A percentile compares a stretch with the other conserved stretches of the same genome.
Conservation (phyloP, 2,113 vertebrate genomes). For the Ibidorhyncha struthersii region DNA sequence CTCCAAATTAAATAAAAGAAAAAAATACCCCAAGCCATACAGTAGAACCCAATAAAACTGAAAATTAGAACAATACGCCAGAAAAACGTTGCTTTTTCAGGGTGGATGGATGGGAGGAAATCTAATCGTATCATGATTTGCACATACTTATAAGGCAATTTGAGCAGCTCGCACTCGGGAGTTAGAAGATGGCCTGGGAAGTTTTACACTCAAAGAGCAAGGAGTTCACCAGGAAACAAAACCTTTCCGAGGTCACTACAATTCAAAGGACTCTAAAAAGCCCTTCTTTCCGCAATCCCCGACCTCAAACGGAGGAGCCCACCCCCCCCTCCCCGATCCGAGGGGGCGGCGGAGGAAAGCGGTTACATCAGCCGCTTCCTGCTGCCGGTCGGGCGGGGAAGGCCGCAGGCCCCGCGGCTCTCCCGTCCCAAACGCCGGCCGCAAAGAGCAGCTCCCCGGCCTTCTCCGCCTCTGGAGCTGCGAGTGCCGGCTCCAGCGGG, state of each 20-base stretch:
- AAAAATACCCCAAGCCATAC: no score
- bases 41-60: fast-evolving
- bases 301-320: not conserved
- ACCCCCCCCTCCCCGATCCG: not conserved
- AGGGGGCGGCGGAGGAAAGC: not conserved
- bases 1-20: not conserved
- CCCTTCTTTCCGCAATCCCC: not conserved
- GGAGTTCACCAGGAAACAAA: not conserved
- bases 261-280: fast-evolving
- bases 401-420: not conserved
- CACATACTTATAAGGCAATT: fast-evolving
- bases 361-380: slow-evolving; percentile 37
- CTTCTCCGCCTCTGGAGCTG: fast-evolving
- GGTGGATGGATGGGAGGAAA: fast-evolving
- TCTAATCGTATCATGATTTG: not conserved
- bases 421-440: no score
- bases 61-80: fast-evolving
- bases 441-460: not conserved
- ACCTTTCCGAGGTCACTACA: fast-evolving
- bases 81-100: not conserved
- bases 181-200: fast-evolving
- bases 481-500: not conserved
- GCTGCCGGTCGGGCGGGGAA: not conserved
- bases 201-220: fast-evolving
- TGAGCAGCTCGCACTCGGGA: fast-evolving